Conservation (phyloP, 2,797 vertebrate species). For the Tamandua tetradactyla region DNA sequence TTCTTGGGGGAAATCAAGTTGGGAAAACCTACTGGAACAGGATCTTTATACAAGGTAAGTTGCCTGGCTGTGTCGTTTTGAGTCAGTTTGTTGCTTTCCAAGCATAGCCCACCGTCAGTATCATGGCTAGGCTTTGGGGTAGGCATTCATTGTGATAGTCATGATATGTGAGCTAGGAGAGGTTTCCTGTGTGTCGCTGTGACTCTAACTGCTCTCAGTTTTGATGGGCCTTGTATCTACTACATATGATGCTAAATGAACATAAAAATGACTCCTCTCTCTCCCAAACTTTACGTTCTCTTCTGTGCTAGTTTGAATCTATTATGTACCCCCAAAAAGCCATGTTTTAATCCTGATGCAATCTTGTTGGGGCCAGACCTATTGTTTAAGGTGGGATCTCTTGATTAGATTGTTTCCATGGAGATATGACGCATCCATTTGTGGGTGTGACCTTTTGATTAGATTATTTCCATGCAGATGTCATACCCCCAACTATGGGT, state of each 20-base stretch:
- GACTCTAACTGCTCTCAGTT: background rate
- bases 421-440: too few species aligned
- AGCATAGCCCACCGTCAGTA: too few species aligned
- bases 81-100: background rate
- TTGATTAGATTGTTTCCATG: too few species aligned
- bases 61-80: background rate
- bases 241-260: background rate
- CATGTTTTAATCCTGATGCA: too few species aligned
- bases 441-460: too few species aligned
- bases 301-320: too few species aligned
- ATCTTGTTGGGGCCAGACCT: too few species aligned
- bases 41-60: slow-evolving; percentile 93
- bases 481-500: too few species aligned
- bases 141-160: background rate
- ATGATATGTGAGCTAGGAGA: background rate
- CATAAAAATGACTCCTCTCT: background rate
- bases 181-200: background rate
- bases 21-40: slow-evolving; percentile 95
- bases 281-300: background rate
- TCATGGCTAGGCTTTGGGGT: too few species aligned
- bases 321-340: too few species aligned
- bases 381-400: too few species aligned
- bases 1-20: slow-evolving; percentile 94
- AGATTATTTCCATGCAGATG: too few species aligned
- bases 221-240: background rate